Evolutionary conservation across 2,113 vertebrate species (phyloP).

Genomic region (Mustela lutreola): DNA sequence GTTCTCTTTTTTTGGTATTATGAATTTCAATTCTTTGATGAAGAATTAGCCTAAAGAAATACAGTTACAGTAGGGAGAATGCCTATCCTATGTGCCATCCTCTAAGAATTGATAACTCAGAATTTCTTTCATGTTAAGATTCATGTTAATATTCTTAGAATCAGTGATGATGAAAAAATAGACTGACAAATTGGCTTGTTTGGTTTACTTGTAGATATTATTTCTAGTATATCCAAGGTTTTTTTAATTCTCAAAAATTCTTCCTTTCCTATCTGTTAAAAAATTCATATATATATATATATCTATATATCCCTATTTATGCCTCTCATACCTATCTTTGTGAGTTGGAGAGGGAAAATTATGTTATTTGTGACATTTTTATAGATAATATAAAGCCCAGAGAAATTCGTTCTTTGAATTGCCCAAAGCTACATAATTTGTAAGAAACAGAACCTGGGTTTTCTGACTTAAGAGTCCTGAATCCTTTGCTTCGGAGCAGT

Average conservation of each 20-base stretch:
- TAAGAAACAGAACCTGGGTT: background rate
- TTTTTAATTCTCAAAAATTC: conserved; percentile 55
- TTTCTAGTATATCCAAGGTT: background rate
- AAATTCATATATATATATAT: background rate
- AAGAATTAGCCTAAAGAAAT: conserved; percentile 15
- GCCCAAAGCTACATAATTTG: conserved; percentile 5
- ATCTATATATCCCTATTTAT: background rate
- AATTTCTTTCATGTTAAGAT: conserved; percentile 7
- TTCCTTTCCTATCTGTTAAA: background rate
- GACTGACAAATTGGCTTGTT: background rate
- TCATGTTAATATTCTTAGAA: background rate
- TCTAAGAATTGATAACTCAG: conserved; percentile 18
- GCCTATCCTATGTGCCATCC: background rate
- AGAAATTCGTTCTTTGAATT: conserved; percentile 31
- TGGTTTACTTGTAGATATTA: conserved; percentile 51
- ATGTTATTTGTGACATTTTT: conserved; percentile 2
- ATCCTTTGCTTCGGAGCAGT: conserved; percentile 14
- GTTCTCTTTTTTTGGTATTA: background rate
- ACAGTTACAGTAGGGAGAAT: background rate
- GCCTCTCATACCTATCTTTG: background rate
- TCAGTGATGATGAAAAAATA: conserved; percentile 20
- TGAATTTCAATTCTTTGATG: conserved; percentile 35
- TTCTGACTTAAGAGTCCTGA: conserved; percentile 6
- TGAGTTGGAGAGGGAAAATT: background rate
- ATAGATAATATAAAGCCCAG: background rate